Evolutionary conservation across 2,113 vertebrate species (phyloP), one percentile per base, ranked within the genome.

Genomic region (Paedocypris sp.): DNA sequence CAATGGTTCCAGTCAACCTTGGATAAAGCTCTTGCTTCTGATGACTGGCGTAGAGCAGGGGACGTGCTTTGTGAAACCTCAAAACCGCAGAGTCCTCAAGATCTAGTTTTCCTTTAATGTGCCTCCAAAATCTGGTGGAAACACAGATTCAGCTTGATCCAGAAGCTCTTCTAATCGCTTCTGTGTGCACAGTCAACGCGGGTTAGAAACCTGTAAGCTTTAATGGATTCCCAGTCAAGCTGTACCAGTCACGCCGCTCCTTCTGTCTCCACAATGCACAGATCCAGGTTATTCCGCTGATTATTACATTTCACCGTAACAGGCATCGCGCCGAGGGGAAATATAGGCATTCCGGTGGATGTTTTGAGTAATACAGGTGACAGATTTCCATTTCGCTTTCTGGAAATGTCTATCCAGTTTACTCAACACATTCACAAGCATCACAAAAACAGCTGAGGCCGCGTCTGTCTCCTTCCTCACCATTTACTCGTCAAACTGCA

Each of bases 1-100:
- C 31, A 58, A 2, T 19, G 51, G 23, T 43, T 58, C 52, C 52
- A 57, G 13, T 65, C 52, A n/a, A 67, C 57, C 7, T 53, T 67
- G 6, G 29, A 67, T 3, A 53, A 39, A 3, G 39, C 53, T 3
- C 64, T 39, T 18, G 28, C 28, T 43, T 6, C 16, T 32, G 49
- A 3, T 32, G 13, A 3, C 60, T 26, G 1, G 56, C 20, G 9
- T 43, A 66, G 15, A 48, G 52, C 3, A 66, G 23, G 29, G 43
- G 63, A 5, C 31, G 19, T 13, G 43, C 33, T 8, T 66, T 66
- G 32, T 56, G 45, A n/a, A 66, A 58, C 13, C 6, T 33, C 1
- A 16, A 23, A 6, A 8, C 8, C 2, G 53, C 41, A n/a, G 45
- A n/a, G 59, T 49, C 13, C 6, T 33, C 1, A 16, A 23, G 4